phyloP scores from a whole-genome alignment of 2,113 vertebrate genomes.

The Anser cygnoides region DNA sequence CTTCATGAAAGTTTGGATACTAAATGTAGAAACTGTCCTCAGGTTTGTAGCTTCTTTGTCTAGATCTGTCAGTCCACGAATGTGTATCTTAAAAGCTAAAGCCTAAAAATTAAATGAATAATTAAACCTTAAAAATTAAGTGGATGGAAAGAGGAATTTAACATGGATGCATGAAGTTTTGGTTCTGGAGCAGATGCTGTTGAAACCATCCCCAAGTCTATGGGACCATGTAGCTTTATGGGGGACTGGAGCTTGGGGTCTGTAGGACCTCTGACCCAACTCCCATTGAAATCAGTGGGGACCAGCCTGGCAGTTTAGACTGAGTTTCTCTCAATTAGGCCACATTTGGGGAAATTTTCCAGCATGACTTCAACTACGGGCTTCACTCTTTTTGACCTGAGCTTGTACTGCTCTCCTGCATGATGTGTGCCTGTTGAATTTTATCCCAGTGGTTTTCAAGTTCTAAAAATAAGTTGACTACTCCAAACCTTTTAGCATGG shows the following conservation, averaged over 20 bases:
- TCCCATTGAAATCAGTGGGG: fast-evolving
- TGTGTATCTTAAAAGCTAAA: not conserved
- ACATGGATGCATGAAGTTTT: not conserved
- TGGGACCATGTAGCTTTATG: not conserved
- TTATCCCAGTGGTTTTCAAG: not conserved
- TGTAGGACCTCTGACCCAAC: fast-evolving
- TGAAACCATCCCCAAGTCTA: not conserved
- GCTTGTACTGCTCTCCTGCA: not conserved
- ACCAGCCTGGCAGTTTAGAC: not conserved
- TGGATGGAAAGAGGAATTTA: not conserved
- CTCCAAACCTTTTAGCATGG: not conserved
- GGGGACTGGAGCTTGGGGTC: fast-evolving
- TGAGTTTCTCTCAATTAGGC: not conserved
- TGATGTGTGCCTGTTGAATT: not conserved
- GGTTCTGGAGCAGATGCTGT: not conserved
- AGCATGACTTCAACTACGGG: not conserved
- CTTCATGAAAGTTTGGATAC: not conserved
- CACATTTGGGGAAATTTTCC: not conserved
- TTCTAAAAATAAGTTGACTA: not conserved
- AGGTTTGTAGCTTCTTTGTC: not conserved
- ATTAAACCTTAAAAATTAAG: not conserved
- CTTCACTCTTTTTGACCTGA: not conserved
- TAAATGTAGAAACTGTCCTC: not conserved
- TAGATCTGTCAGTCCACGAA: not conserved
- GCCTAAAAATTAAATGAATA: not conserved